These are phyloP conservation scores for Ennomos fuscantarius DNA, from an alignment of 2,888 invertebrate genomes.

Conservation along the genomic window DNA sequence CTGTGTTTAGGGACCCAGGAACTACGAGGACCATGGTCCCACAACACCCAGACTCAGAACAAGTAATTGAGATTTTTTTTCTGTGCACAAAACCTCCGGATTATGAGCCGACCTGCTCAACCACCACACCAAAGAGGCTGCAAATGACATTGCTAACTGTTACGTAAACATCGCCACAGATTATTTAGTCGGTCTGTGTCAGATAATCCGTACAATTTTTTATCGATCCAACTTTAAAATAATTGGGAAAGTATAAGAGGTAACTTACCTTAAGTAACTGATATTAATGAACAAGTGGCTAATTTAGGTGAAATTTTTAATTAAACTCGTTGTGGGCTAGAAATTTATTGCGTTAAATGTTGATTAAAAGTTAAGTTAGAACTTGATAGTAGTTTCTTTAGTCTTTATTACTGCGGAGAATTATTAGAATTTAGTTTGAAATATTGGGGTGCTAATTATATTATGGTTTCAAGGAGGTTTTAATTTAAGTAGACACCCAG, in stretches of 20 bases:
- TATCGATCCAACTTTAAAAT: background rate
- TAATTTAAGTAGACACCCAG: too few species aligned
- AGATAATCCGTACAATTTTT: background rate
- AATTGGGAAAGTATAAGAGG: background rate
- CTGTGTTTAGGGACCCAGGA: too few species aligned
- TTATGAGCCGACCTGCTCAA: too few species aligned
- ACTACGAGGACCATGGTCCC: too few species aligned
- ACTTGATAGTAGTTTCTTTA: conserved; percentile 16
- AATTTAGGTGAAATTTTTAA: conserved; percentile 34
- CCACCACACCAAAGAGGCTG: too few species aligned
- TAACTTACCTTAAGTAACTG: conserved; percentile 22
- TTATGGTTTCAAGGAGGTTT: too few species aligned
- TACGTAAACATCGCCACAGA: too few species aligned
- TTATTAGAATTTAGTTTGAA: background rate
- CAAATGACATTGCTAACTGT: too few species aligned
- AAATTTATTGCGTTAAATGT: conserved; percentile 25
- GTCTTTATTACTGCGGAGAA: background rate
- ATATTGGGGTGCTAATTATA: background rate
- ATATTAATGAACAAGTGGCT: conserved; percentile 34
- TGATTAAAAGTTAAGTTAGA: conserved; percentile 15
- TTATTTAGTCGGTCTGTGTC: too few species aligned
- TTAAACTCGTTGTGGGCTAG: conserved; percentile 26
- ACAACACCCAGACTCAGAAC: too few species aligned
- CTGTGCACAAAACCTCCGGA: too few species aligned
- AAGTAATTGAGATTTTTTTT: too few species aligned